These are phyloP conservation scores for Nephrotoma flavescens DNA, from an alignment of 2,888 invertebrate species.

Conservation along the genomic window DNA sequence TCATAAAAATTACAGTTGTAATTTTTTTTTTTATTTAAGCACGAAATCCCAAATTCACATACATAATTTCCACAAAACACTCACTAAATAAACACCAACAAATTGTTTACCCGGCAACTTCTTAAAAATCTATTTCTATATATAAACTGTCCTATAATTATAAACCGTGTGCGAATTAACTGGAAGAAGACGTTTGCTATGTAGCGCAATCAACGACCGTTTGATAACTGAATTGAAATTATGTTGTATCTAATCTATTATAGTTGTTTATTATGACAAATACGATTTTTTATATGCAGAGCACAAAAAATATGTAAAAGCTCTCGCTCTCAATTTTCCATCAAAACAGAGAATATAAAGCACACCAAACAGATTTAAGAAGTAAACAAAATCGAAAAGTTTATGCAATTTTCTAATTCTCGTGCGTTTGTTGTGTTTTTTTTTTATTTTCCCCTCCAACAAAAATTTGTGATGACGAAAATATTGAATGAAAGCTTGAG, in stretches of 20 bases:
- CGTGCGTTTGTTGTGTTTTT: neutral
- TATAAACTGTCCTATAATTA: neutral
- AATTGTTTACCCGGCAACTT: neutral
- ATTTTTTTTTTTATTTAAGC: too few species aligned
- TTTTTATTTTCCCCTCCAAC: neutral
- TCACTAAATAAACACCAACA: neutral
- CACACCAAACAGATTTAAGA: neutral
- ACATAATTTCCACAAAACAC: neutral
- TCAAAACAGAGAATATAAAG: neutral
- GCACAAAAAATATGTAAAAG: neutral
- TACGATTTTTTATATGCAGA: neutral
- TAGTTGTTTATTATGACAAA: neutral
- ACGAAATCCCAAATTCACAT: neutral
- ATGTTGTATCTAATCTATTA: neutral
- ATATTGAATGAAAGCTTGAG: neutral
- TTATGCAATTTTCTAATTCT: too few species aligned
- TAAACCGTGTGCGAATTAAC: neutral
- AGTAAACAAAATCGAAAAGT: too few species aligned
- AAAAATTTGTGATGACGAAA: neutral
- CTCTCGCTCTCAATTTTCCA: neutral
- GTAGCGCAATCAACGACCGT: neutral
- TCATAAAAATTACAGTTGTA: too few species aligned
- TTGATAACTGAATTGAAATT: neutral
- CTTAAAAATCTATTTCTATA: neutral
- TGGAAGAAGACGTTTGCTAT: neutral